Conservation (phyloP, 2,888 invertebrate genomes). For the Galerucella nymphaeae region DNA sequence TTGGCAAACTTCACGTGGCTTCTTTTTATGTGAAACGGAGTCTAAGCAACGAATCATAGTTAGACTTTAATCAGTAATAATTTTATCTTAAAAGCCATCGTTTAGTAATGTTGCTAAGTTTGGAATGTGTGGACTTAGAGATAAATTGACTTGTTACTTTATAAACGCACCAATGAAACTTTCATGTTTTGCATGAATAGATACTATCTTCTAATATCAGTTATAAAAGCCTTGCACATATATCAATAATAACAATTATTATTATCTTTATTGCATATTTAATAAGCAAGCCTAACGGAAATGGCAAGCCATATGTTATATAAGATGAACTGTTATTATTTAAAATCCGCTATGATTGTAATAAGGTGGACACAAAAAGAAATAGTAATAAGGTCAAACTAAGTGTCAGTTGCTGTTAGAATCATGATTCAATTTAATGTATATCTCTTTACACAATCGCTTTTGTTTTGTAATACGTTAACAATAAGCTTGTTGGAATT, state of each 20-base stretch:
- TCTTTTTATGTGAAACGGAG: no score
- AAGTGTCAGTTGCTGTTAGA: not conserved
- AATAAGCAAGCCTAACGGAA: not conserved
- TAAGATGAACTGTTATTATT: not conserved
- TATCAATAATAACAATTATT: not conserved
- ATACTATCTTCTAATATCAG: not conserved
- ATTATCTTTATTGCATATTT: not conserved
- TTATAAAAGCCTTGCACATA: not conserved
- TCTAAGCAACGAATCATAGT: no score
- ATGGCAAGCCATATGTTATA: not conserved
- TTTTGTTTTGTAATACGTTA: no score
- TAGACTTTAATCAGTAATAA: no score
- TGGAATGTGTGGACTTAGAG: no score
- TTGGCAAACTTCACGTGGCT: no score
- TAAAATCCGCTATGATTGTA: not conserved
- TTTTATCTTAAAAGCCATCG: no score
- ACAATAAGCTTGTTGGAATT: no score
- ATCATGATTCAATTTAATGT: no score
- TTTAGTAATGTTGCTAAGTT: no score
- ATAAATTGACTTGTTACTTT: no score
- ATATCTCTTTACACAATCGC: no score
- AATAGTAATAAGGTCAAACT: not conserved
- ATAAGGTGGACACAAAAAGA: slow-evolving; percentile 1
- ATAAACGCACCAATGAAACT: not conserved
- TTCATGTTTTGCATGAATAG: not conserved